These are phyloP conservation scores for Oophaga pumilio DNA, from an alignment of 2,113 vertebrate species.

Conservation along the genomic window DNA sequence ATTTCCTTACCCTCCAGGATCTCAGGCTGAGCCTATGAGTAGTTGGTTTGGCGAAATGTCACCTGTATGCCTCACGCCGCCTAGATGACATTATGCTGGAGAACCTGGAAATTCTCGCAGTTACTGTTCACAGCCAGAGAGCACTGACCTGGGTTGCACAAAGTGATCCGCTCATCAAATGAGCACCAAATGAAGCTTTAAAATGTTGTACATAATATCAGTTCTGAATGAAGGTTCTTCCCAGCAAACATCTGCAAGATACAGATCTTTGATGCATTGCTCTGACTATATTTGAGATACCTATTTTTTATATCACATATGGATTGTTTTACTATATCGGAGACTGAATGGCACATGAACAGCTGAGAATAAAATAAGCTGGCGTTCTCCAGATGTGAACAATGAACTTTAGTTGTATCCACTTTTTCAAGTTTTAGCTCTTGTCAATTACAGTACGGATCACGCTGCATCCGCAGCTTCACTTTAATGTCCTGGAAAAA, in stretches of 20 bases:
- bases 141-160: no score
- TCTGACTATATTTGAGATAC: conserved; percentile 19
- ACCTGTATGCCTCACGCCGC: no score
- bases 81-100: no score
- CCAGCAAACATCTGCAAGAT: conserved; percentile 13
- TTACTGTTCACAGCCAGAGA: no score
- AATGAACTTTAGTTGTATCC: conserved; percentile 35
- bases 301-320: conserved; percentile 32
- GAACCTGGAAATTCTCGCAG: no score
- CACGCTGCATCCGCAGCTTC: conserved; percentile 42
- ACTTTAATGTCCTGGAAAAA: conserved; percentile 45
- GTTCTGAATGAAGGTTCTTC: background rate
- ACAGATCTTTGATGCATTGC: conserved; percentile 39
- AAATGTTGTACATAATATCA: background rate
- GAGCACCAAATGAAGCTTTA: no score
- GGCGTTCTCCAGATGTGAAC: conserved; percentile 36
- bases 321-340: conserved; percentile 41
- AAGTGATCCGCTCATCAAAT: no score
- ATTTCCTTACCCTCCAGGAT: no score
- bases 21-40: no score
- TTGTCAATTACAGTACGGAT: conserved; percentile 46
- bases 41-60: no score
- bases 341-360: conserved; percentile 36
- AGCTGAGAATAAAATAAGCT: conserved; percentile 43
- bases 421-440: conserved; percentile 50